A percentile compares a stretch with the other conserved stretches of the same genome.
These are phyloP conservation scores for Idris sp. DNA, from an alignment of 1,140 invertebrate genomes.

Conservation along the genomic window DNA sequence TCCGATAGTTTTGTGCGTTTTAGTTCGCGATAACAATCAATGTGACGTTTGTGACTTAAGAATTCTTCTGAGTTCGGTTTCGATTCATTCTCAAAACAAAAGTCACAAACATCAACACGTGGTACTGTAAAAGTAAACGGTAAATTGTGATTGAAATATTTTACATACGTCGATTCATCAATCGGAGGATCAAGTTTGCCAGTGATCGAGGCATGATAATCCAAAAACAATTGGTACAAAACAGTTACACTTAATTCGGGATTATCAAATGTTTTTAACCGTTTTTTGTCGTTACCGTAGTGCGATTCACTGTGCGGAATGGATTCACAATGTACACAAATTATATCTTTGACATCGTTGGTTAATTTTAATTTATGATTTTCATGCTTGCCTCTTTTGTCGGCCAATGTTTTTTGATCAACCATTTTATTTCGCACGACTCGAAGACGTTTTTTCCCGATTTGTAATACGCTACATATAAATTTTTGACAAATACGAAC, in stretches of 20 bases:
- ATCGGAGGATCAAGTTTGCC: constrained; percentile 2
- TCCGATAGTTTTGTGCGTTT: constrained; percentile 9
- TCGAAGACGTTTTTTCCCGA: no score
- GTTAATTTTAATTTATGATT: no score
- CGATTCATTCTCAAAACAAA: constrained; percentile 26
- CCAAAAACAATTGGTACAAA: constrained; percentile 26
- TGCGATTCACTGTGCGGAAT: neutral
- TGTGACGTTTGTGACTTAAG: constrained; percentile 5
- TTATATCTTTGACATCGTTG: no score
- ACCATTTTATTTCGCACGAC: no score
- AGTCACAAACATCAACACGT: constrained; percentile 35
- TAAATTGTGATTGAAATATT: constrained; percentile 32
- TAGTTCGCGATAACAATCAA: constrained; percentile 11
- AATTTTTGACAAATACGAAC: no score
- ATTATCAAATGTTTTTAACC: constrained; percentile 11
- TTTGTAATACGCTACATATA: no score
- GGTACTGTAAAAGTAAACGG: constrained; percentile 25
- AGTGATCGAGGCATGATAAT: constrained; percentile 30
- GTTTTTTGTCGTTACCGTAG: neutral
- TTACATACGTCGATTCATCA: neutral
- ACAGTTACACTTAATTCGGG: constrained; percentile 1
- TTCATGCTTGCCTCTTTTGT: neutral
- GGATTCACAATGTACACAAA: no score
- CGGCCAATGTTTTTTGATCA: no score
- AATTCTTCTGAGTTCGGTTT: neutral